These are phyloP conservation scores for Micrasema longulum DNA, from an alignment of 1,140 invertebrate species.

Conservation along the genomic window DNA sequence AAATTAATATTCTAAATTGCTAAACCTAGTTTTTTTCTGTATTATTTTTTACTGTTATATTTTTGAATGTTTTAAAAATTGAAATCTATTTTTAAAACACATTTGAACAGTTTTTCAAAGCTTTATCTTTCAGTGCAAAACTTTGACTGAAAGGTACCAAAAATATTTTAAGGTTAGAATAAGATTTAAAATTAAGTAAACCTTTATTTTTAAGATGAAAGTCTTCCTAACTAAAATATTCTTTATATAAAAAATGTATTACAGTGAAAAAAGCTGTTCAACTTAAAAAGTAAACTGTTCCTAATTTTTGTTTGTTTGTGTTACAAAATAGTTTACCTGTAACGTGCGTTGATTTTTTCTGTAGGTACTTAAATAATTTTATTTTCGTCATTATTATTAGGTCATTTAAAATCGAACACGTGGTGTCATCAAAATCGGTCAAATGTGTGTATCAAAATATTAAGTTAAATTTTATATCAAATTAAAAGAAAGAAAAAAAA, in stretches of 20 bases:
- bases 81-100: neutral
- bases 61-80: neutral
- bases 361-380: neutral
- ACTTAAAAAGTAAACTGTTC: slow-evolving; percentile 14
- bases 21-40: neutral
- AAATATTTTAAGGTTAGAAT: slow-evolving; percentile 33
- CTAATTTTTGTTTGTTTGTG: slow-evolving; percentile 15
- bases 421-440: no score
- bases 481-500: neutral
- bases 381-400: neutral
- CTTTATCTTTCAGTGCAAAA: slow-evolving; percentile 23
- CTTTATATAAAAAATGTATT: neutral
- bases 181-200: slow-evolving; percentile 10
- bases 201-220: slow-evolving; percentile 9
- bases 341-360: neutral
- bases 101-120: neutral
- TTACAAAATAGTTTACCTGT: neutral
- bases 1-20: neutral
- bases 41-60: neutral
- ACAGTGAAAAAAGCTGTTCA: neutral
- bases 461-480: neutral
- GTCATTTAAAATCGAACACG: no score
- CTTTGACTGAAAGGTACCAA: slow-evolving; percentile 30
- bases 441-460: no score
- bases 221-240: slow-evolving; percentile 23